Evolutionary conservation across 2,797 vertebrate species (phyloP), one percentile per base, ranked within the genome.

Genomic region (Channa striata): DNA sequence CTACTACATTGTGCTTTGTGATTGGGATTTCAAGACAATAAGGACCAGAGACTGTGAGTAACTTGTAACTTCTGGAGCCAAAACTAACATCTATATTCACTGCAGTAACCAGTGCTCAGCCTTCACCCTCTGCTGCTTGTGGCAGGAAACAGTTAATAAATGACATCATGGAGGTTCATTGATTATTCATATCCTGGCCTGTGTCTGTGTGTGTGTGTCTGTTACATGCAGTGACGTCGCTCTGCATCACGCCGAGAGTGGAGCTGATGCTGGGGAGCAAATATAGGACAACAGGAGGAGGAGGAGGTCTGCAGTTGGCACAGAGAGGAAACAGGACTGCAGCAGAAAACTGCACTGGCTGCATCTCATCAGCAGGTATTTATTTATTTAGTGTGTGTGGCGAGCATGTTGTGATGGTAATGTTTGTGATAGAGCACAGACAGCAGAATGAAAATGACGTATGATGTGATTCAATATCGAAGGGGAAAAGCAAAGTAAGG

Each of bases 311-410:
- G 84, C 91, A 75, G 79, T 11, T 1, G 40, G 12, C 19, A 9
- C 20, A 25, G 78, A 59, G 56, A 87, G 74, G 37, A 52, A 44
- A 1, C 21, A 39, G 58, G 78, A 77, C 87, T 82, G 89, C 76
- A 68, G 71, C 81, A 84, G 68, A 5, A 17, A 10, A 30, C 60
- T 20, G 60, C 58, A 37, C 1, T 83, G 23, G 48, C 84, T 59
- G 67, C 84, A 79, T 73, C 78, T 76, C 80, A 69, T 72, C 84
- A 77, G 11, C 83, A 93, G 92, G 93, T 94, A 91, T 67, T 79
- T 82, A 67, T 78, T 54, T 21, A 52, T 19, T 37, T 54, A 65
- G 51, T 58, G 37, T 74, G 34, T 67, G 59, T 70, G 49, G 59
- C 46, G 43, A 12, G 40, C 11, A 3, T 46, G 43, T 37, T 11